Evolutionary conservation across 2,888 invertebrate species (phyloP), one percentile per base, ranked within the genome.

Genomic region (Sthenelais limicola): DNA sequence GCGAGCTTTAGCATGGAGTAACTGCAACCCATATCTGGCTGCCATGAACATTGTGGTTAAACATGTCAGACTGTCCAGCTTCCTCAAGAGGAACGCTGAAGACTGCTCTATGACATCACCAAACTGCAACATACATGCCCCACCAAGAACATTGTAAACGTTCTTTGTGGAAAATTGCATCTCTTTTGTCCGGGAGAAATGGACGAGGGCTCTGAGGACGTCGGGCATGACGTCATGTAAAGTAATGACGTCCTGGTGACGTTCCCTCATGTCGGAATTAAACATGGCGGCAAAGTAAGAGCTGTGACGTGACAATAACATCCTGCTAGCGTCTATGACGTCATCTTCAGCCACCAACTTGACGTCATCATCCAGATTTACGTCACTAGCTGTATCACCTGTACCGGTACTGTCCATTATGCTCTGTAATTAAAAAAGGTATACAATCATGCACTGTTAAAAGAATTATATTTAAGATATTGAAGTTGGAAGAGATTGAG

Each of bases 121-220:
- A 32, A 71, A 71, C 56, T 71, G 71, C 21, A 56, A 48, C 71
- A 71, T 71, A 26, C 52, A 54, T 26, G 71, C 71, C 5, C 28
- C 58, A 47, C n/a, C 21, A 18, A 71, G 56, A 12, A 71, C 30
- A 28, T 56, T 48, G n/a, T 56, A 30, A 0, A 56, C 56, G 26
- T 7, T 26, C n/a, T 9, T 30, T 21, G 32, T 56, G 35, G 28
- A 38, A 12, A 70, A 15, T 21, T 70, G 15, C 0, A 70, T 26
- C 33, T 49, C 32, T 15, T 38, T 21, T 28, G 12, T 4, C 18
- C 43, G 38, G 12, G 38, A 9, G 33, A n/a, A 54, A 7, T 30
- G 28, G n/a, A 71, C 56, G 0, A 71, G 54, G 18, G 51, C 35
- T 12, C 30, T 26, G 18, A 71, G 30, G 2, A 71, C 47, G n/a